Evolutionary conservation across 2,797 vertebrate genomes (phyloP).

Genomic region (Nannoperca obscura): DNA sequence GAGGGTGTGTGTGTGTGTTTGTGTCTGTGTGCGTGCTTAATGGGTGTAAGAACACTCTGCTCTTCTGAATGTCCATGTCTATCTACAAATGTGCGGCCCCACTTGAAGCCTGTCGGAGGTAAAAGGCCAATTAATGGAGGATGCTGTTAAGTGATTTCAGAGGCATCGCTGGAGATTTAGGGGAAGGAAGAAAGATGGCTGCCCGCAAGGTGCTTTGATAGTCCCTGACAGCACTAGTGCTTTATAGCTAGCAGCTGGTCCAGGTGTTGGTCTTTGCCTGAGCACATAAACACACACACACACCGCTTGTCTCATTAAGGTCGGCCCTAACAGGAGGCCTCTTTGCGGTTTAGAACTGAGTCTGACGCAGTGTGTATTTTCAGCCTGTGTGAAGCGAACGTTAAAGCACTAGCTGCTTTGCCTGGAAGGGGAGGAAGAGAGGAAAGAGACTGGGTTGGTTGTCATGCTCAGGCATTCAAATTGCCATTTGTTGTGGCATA

Average conservation of each 20-base stretch:
- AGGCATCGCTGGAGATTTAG: conserved; percentile 72
- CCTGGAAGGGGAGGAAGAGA: conserved; percentile 56
- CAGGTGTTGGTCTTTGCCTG: conserved; percentile 76
- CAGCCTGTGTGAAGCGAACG: conserved; percentile 62
- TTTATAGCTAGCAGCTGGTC: conserved; percentile 81
- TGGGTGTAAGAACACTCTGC: conserved; percentile 54
- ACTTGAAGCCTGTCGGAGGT: conserved; percentile 56
- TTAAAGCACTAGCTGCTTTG: conserved; percentile 52
- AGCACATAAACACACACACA: conserved; percentile 44
- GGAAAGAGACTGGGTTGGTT: conserved; percentile 53
- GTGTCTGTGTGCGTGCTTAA: conserved; percentile 36
- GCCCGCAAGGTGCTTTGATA: conserved; percentile 77
- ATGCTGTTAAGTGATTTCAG: conserved; percentile 80
- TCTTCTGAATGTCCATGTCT: conserved; percentile 37
- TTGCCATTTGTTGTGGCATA: conserved; percentile 71
- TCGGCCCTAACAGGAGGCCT: conserved; percentile 62
- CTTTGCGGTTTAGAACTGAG: conserved; percentile 63
- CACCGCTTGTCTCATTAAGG: conserved; percentile 76
- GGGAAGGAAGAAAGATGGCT: conserved; percentile 75
- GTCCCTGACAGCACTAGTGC: conserved; percentile 68
- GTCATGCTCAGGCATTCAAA: conserved; percentile 72
- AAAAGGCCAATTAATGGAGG: conserved; percentile 75
- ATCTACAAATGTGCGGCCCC: conserved; percentile 33
- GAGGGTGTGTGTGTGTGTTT: conserved; percentile 50
- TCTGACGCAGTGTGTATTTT: conserved; percentile 62